Percentiles rank a stretch among this genome's conserved stretches.
Conservation (phyloP, 2,888 invertebrate genomes). For the Harpagoxenus sublaevis region DNA sequence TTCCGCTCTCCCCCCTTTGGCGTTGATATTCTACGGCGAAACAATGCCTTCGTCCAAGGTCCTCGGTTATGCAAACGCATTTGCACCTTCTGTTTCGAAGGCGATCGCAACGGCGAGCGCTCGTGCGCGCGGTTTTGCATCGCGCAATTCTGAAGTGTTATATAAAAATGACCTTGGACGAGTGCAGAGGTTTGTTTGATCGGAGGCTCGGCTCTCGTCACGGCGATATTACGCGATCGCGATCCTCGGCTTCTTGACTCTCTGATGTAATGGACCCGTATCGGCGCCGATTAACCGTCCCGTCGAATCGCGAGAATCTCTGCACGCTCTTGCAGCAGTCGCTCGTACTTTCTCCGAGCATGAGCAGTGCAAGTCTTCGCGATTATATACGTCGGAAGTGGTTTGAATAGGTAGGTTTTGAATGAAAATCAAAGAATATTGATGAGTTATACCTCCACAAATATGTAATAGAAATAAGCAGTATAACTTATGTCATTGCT, state of each 20-base stretch:
- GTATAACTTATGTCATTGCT: neutral
- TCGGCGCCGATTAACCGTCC: slow-evolving; percentile 28
- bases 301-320: slow-evolving; percentile 16
- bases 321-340: neutral
- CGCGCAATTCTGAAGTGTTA: slow-evolving; percentile 70
- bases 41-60: slow-evolving; percentile 70
- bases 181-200: slow-evolving; percentile 77
- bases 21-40: slow-evolving; percentile 50
- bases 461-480: neutral
- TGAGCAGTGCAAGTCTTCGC: neutral
- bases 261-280: slow-evolving; percentile 32
- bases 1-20: slow-evolving; percentile 5
- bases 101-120: slow-evolving; percentile 30
- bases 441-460: neutral
- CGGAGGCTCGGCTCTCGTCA: slow-evolving; percentile 42
- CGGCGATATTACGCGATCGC: slow-evolving; percentile 50
- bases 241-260: slow-evolving; percentile 35
- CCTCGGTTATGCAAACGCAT: slow-evolving; percentile 70
- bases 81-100: slow-evolving; percentile 66
- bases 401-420: too few relatives aligned
- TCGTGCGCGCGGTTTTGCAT: slow-evolving; percentile 48
- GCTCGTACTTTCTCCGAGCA: slow-evolving; percentile 6
- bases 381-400: neutral
- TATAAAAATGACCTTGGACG: slow-evolving; percentile 79
- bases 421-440: neutral